Evolutionary conservation across 2,113 vertebrate species (phyloP).

Genomic region (Phrynocephalus versicolor): DNA sequence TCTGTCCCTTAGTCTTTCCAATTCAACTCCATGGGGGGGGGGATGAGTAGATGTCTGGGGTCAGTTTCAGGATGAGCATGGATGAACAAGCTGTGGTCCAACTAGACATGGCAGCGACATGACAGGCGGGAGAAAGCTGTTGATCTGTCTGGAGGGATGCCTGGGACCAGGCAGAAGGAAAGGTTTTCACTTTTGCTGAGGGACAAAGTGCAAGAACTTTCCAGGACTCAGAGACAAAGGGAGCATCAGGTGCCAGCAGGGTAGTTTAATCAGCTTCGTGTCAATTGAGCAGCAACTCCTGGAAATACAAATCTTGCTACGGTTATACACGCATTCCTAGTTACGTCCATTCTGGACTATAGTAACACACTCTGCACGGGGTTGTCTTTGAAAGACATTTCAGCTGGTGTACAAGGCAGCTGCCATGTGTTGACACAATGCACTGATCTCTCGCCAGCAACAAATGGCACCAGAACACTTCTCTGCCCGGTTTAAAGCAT

Average conservation of each 20-base stretch:
- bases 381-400: background rate
- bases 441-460: background rate
- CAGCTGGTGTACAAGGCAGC: background rate
- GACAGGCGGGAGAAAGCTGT: background rate
- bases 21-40: background rate
- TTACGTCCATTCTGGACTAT: background rate
- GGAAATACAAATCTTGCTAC: background rate
- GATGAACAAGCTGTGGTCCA: background rate
- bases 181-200: background rate
- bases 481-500: background rate
- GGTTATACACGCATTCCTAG: background rate
- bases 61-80: background rate
- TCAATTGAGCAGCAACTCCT: background rate
- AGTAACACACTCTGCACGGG: background rate
- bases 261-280: background rate
- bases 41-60: background rate
- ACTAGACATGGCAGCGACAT: background rate
- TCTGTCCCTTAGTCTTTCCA: background rate
- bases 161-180: background rate
- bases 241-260: background rate
- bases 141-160: background rate
- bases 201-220: background rate
- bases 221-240: too few species aligned
- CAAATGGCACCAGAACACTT: background rate
- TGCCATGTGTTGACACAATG: background rate